phyloP scores from a whole-genome alignment of 2,888 invertebrate species.

The Drosophila testacea region DNA sequence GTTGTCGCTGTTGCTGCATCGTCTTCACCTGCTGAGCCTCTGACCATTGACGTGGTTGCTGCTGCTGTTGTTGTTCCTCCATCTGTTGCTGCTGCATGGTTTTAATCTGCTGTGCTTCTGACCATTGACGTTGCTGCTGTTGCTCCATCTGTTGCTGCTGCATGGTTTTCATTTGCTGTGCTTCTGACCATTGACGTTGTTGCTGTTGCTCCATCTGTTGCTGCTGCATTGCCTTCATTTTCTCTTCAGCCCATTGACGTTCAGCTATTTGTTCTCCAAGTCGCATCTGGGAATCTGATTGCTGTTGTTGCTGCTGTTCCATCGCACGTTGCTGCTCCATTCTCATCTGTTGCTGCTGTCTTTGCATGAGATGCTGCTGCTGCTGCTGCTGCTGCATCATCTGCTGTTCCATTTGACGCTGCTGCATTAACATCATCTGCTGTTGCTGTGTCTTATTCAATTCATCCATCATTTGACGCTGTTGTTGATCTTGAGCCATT shows the following conservation, averaged over 20 bases:
- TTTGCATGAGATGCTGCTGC: neutral
- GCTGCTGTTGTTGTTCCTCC: conserved; percentile 16
- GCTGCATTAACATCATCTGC: neutral
- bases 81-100: conserved; percentile 1
- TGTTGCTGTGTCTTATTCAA: no score
- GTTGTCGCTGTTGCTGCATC: conserved; percentile 7
- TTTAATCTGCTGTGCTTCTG: neutral
- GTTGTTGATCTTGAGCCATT: neutral
- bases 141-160: conserved; percentile 12
- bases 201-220: conserved; percentile 31
- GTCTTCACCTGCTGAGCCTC: neutral
- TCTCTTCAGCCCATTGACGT: conserved; percentile 12
- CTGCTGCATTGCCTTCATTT: conserved; percentile 13
- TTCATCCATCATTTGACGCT: neutral
- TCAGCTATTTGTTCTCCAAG: neutral
- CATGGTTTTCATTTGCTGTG: neutral
- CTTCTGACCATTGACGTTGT: conserved; percentile 17
- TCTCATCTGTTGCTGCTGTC: conserved; percentile 8
- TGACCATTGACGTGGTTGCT: neutral
- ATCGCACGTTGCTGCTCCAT: conserved; percentile 7
- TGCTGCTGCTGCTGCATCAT: conserved; percentile 5
- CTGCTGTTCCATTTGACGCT: conserved; percentile 12
- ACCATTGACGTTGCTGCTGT: conserved; percentile 24
- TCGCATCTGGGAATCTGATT: neutral
- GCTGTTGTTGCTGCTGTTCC: conserved; percentile 24